Evolutionary conservation across 2,113 vertebrate species (phyloP), one percentile per base, ranked within the genome.

Genomic region (Sebastes schlegelii): DNA sequence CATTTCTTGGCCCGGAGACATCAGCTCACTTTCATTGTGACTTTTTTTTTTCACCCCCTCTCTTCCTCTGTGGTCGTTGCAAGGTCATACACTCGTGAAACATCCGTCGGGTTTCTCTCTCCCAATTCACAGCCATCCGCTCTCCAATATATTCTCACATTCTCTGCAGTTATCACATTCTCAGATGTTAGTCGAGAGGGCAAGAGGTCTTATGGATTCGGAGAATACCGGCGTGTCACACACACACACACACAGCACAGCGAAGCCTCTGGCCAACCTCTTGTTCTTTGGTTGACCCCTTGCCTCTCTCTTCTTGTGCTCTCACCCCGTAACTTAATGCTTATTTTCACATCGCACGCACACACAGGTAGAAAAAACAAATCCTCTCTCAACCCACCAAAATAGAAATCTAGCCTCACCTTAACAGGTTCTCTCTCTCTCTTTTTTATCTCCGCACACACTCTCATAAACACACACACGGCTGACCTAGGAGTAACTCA

Each of bases 401-500:
- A 69, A 78, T 19, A 88, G 82, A 84, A 65, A 61, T 66, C 54
- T 57, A 74, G 26, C 19, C 55, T 75, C 74, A 77, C 75, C 66
- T 42, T 45, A 23, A 76, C 81, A 72, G 34, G 68, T 67, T 71
- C 9, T 23, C 74, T 64, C 57, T 80, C 21, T 69, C 67, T 26
- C 14, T 26, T 26, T 43, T 52, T 63, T 69, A 49, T 34, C 68
- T 52, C 40, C 69, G n/a, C 19, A 34, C 63, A 49, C 61, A 72
- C 63, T 74, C 74, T 74, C 86, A n/a, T 43, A 19, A 51, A 64
- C 23, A 26, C 61, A 79, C 62, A 60, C 67, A 73, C 72, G 73
- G 89, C 90, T 95, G 93, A 95, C 93, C 95, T 88, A 85, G 86
- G 87, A 90, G 94, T 91, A 95, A 93, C 94, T 93, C 93, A 82